These are phyloP conservation scores for Chelonoidis abingdonii DNA, from an alignment of 2,113 vertebrate genomes.

Conservation along the genomic window DNA sequence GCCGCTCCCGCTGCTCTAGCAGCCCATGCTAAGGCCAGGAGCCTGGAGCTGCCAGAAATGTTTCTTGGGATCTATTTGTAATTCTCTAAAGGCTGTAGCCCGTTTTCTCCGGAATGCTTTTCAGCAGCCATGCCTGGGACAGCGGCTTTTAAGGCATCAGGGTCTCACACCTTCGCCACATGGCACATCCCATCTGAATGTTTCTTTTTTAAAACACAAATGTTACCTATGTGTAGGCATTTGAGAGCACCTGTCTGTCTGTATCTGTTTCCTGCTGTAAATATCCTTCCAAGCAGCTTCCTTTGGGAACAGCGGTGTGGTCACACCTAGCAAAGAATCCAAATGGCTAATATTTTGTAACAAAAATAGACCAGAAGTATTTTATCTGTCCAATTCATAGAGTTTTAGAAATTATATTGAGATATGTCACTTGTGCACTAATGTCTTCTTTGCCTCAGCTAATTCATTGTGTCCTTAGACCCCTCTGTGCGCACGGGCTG, in stretches of 20 bases:
- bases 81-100: not conserved
- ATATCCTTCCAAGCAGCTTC: conserved; percentile 65
- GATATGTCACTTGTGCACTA: conserved; percentile 75
- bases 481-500: fast-evolving
- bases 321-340: conserved; percentile 77
- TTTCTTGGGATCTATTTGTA: conserved; percentile 47
- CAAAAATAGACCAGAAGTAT: conserved; percentile 83
- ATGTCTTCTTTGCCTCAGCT: conserved; percentile 67
- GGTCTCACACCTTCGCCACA: conserved; percentile 26
- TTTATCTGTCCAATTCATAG: conserved; percentile 86
- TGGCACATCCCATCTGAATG: conserved; percentile 59
- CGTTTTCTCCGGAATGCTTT: conserved; percentile 15
- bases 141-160: conserved; percentile 61
- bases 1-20: conserved; percentile 19
- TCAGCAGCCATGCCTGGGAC: conserved; percentile 35
- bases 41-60: conserved; percentile 37
- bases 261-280: conserved; percentile 70
- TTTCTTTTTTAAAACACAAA: conserved; percentile 56
- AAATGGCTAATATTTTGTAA: conserved; percentile 86
- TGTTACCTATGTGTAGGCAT: conserved; percentile 71
- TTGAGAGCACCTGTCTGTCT: conserved; percentile 70
- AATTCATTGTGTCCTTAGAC: not conserved
- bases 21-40: conserved; percentile 30
- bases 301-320: conserved; percentile 72
- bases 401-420: conserved; percentile 88